Conservation (phyloP, 2,797 vertebrate genomes). For the Dermochelys coriacea region DNA sequence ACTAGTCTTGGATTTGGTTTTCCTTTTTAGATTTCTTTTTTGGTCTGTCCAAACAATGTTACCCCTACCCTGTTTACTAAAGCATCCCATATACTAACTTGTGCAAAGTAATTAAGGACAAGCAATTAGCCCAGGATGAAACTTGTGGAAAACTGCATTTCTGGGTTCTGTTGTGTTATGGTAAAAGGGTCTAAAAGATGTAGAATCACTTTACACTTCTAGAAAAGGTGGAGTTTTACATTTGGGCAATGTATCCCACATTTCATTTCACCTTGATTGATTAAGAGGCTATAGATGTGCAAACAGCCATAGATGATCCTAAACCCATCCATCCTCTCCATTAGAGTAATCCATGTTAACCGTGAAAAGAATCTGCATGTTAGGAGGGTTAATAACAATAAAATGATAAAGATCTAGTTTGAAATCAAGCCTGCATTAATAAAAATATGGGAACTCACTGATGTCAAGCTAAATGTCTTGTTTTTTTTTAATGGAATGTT, state of each 20-base stretch:
- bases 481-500: constrained; percentile 46
- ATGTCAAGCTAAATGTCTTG: constrained; percentile 32
- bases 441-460: neutral
- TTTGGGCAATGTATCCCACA: neutral
- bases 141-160: neutral
- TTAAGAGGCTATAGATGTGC: neutral
- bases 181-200: neutral
- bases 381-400: constrained; percentile 46
- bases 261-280: neutral
- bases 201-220: neutral
- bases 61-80: neutral
- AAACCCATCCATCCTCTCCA: accelerated
- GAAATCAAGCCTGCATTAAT: constrained; percentile 36
- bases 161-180: neutral
- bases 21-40: constrained; percentile 9
- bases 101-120: neutral
- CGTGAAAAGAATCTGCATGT: neutral
- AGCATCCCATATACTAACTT: neutral
- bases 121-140: neutral
- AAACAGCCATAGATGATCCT: neutral
- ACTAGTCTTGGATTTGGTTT: neutral
- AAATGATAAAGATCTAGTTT: constrained; percentile 6
- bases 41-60: neutral
- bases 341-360: neutral
- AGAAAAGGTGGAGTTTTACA: accelerated